Evolutionary conservation across 1,140 invertebrate species (phyloP).

Genomic region (Ceratoteleas bidentatus): DNA sequence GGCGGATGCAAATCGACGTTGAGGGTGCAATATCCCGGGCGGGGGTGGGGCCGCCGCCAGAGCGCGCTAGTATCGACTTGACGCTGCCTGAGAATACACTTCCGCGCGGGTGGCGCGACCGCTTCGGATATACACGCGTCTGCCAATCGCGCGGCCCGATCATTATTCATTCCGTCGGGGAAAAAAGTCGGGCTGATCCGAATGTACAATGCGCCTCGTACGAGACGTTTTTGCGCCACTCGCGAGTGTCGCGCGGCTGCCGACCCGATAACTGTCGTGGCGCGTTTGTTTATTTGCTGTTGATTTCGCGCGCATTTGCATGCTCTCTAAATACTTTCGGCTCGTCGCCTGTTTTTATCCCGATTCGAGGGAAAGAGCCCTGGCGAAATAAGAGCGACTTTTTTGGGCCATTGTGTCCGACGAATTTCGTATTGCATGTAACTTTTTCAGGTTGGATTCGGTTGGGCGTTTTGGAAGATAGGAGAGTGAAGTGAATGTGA

Average conservation of each 20-base stretch:
- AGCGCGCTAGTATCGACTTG: slow-evolving; percentile 58
- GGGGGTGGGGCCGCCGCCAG: slow-evolving; percentile 38
- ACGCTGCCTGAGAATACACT: slow-evolving; percentile 59
- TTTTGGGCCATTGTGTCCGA: too few relatives aligned
- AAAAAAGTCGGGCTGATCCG: slow-evolving; percentile 53
- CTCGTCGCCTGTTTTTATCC: neutral
- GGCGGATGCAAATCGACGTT: slow-evolving; percentile 61
- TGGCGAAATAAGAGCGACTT: too few relatives aligned
- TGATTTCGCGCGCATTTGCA: slow-evolving; percentile 18
- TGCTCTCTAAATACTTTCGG: neutral
- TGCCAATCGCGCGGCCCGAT: slow-evolving; percentile 51
- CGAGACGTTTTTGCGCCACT: slow-evolving; percentile 29
- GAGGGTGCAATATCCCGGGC: slow-evolving; percentile 55
- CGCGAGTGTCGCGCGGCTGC: slow-evolving; percentile 3
- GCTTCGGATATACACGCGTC: slow-evolving; percentile 46
- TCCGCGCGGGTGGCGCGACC: slow-evolving; percentile 6
- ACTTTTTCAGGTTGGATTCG: too few relatives aligned
- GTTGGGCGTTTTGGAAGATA: too few relatives aligned
- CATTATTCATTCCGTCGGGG: slow-evolving; percentile 62
- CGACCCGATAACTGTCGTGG: neutral
- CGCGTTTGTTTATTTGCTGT: slow-evolving; percentile 27
- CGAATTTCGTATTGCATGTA: too few relatives aligned
- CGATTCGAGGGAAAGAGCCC: too few relatives aligned
- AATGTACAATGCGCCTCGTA: slow-evolving; percentile 50
- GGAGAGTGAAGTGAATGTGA: too few relatives aligned